Evolutionary conservation across 1,140 invertebrate genomes (phyloP), one percentile per base, ranked within the genome.

Genomic region (Hylaeus anthracinus): DNA sequence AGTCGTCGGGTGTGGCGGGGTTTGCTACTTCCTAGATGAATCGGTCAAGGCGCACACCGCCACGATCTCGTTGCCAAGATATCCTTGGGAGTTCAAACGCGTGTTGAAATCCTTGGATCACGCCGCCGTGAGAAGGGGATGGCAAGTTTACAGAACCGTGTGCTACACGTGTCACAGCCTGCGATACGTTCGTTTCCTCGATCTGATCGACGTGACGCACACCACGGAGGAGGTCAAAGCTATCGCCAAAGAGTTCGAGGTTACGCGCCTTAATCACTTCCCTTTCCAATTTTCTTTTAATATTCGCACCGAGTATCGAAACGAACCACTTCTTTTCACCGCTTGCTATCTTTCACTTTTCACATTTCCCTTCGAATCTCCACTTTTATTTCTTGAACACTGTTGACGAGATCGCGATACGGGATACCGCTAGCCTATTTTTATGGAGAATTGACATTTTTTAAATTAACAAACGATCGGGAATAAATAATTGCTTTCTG

Each of bases 121-220:
- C 94, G 95, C 96, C 82, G 96, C 96, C 95, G 94, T 99, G 58
- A 96, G 98, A 51, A 95, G 99, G 88, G 99, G 98, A 45, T 99
- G 98, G 92, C 96, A 97, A 94, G 98, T 99, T 1, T 99, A 99
- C 94, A 99, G 99, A 93, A 97, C 98, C 94, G 98, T 99, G 51
- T 99, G 99, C 94, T 96, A 98, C 63, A 97, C 98, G 6, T 99
- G 99, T 91, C 99, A 99, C 94, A 98, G 98, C 73, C 94, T 99
- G 95, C 95, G 96, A 86, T 99, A 96, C 93, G 94, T 99, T 78
- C 95, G 96, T 53, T 99, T 98, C 94, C 96, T 98, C 90, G 97
- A 99, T 91, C 95, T 99, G 91, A 95, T 99, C 70, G 96, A 96
- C 84, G 97, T 97, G 3, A 95, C 96, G 71, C 97, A 98, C 90